These are phyloP conservation scores for Chrysolina haemoptera DNA, from an alignment of 2,888 invertebrate genomes.

Conservation along the genomic window DNA sequence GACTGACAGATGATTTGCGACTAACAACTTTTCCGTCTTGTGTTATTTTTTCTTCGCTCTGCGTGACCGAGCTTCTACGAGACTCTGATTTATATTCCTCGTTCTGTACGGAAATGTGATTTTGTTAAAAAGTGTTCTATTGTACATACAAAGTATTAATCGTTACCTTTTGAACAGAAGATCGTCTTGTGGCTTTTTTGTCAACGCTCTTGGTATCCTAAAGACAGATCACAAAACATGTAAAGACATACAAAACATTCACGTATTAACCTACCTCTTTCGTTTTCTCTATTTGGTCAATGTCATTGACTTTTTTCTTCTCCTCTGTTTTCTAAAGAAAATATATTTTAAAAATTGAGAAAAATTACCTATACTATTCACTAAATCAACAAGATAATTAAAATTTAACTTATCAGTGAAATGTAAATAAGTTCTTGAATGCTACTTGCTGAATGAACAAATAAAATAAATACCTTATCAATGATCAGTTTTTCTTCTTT, in stretches of 20 bases:
- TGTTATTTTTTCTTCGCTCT: constrained; percentile 66
- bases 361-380: constrained; percentile 10
- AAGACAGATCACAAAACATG: constrained; percentile 50
- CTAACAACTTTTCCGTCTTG: constrained; percentile 66
- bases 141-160: constrained; percentile 19
- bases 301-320: constrained; percentile 65
- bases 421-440: constrained; percentile 5
- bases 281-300: constrained; percentile 62
- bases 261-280: constrained; percentile 60
- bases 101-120: constrained; percentile 55
- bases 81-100: constrained; percentile 67
- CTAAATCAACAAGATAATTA: background rate
- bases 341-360: constrained; percentile 3
- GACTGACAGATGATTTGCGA: constrained; percentile 67
- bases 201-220: constrained; percentile 75
- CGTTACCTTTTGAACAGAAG: constrained; percentile 64
- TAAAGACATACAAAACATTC: constrained; percentile 48
- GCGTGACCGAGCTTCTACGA: constrained; percentile 65
- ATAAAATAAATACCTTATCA: constrained; percentile 42
- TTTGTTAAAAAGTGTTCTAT: constrained; percentile 14
- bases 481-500: constrained; percentile 54
- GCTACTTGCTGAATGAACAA: constrained; percentile 2
- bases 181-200: constrained; percentile 70
- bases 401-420: constrained; percentile 40
- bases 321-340: constrained; percentile 60